phyloP scores from a whole-genome alignment of 2,797 vertebrate species.

The Otus scops region DNA sequence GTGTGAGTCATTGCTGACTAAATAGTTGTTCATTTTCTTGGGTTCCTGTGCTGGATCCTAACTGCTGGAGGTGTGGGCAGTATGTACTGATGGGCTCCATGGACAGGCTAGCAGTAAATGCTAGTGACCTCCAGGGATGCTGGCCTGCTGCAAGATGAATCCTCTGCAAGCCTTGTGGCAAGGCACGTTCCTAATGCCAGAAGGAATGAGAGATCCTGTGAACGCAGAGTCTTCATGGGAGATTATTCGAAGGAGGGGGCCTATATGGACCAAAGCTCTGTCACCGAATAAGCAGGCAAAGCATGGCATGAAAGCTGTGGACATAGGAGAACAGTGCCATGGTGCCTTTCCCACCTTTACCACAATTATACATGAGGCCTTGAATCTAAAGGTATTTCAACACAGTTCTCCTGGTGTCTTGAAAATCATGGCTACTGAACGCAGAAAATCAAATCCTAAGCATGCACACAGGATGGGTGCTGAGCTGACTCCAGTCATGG shows the following conservation, averaged over 20 bases:
- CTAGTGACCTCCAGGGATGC: background rate
- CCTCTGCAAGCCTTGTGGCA: background rate
- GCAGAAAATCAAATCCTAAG: background rate
- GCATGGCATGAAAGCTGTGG: background rate
- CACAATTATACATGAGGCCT: rapidly evolving
- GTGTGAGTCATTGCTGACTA: background rate
- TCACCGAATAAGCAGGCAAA: background rate
- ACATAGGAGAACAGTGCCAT: background rate
- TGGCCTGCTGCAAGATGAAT: background rate
- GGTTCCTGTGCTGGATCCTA: background rate
- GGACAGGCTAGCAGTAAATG: background rate
- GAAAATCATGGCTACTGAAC: background rate
- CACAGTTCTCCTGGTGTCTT: background rate
- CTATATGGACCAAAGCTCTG: background rate
- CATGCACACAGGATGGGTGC: background rate
- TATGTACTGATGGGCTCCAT: background rate
- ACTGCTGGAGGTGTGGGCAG: background rate
- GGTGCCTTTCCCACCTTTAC: background rate
- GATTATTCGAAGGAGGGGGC: background rate
- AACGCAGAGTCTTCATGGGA: background rate
- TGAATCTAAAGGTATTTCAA: background rate
- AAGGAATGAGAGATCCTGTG: background rate
- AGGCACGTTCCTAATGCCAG: rapidly evolving
- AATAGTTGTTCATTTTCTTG: background rate
- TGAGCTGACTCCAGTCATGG: background rate